Conservation (phyloP, 2,797 vertebrate species). For the Aldrovandia affinis region DNA sequence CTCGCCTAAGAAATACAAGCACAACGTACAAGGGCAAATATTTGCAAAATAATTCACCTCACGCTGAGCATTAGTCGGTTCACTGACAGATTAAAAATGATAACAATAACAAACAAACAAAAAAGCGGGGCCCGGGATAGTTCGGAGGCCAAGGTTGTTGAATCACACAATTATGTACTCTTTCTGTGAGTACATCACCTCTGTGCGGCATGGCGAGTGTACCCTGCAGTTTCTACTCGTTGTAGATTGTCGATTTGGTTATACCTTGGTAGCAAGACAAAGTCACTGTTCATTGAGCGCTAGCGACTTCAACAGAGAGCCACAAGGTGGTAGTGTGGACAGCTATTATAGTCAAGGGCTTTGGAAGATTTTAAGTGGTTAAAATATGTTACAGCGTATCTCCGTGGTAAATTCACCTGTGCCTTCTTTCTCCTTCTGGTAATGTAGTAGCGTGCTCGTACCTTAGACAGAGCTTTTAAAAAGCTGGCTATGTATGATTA, state of each 20-base stretch:
- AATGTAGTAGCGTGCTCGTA: not conserved
- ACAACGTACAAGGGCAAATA: constrained; percentile 1
- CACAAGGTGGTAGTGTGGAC: constrained; percentile 87
- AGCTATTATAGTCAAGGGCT: constrained; percentile 58
- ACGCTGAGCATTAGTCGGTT: not conserved
- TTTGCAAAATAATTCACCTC: constrained; percentile 2
- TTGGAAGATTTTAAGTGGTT: constrained; percentile 31
- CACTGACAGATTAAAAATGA: not conserved
- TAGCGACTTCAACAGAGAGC: constrained; percentile 58
- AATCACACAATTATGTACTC: not conserved
- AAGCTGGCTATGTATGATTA: not conserved
- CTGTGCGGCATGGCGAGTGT: not conserved
- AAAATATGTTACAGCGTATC: constrained; percentile 28
- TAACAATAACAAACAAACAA: not conserved
- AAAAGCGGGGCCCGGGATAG: not conserved
- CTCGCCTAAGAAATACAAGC: not conserved
- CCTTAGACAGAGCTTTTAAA: not conserved
- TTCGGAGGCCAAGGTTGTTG: not conserved
- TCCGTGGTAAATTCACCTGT: constrained; percentile 22
- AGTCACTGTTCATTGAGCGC: constrained; percentile 30
- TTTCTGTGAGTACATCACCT: not conserved
- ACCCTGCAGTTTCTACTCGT: constrained; percentile 3
- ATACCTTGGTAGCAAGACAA: constrained; percentile 28
- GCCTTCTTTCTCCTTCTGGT: not conserved
- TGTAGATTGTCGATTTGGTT: constrained; percentile 22